Evolutionary conservation across 2,797 vertebrate species (phyloP).

Genomic region (Gymnoscopelus braueri): DNA sequence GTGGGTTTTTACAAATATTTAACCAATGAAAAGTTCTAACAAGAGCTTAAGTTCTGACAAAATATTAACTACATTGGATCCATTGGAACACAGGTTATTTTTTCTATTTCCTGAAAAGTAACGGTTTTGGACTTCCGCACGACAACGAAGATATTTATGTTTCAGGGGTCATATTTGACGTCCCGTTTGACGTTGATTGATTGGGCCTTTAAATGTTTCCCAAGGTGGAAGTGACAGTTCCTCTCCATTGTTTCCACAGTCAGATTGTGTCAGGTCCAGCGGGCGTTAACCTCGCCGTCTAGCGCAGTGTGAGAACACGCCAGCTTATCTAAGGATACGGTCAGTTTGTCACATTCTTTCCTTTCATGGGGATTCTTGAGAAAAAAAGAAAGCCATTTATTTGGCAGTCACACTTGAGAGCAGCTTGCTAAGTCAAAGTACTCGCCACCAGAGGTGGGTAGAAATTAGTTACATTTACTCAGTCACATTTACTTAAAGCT

Average conservation of each 20-base stretch:
- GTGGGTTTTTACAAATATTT: too few species aligned
- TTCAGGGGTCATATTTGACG: background rate
- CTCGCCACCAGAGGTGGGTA: constrained; percentile 12
- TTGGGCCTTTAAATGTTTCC: constrained; percentile 50
- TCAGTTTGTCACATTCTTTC: constrained; percentile 48
- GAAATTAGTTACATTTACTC: too few species aligned
- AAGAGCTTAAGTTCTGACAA: too few species aligned
- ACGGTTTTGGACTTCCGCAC: too few species aligned
- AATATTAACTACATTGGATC: too few species aligned
- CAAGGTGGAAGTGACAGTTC: constrained; percentile 52
- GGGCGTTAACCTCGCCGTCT: constrained; percentile 40
- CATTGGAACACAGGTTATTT: too few species aligned
- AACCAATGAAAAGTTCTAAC: too few species aligned
- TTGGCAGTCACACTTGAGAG: constrained; percentile 48
- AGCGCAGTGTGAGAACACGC: constrained; percentile 62
- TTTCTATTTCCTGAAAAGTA: too few species aligned
- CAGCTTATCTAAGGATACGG: constrained; percentile 60
- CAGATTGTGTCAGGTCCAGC: constrained; percentile 52
- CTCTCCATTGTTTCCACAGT: constrained; percentile 54
- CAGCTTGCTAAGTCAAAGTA: constrained; percentile 40
- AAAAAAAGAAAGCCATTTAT: constrained; percentile 41
- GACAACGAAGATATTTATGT: too few species aligned
- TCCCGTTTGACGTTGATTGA: constrained; percentile 51
- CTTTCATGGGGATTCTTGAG: constrained; percentile 35
- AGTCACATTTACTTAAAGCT: too few species aligned